These are phyloP conservation scores for Amphiduros pacificus DNA, from an alignment of 2,888 invertebrate genomes.

Conservation along the genomic window DNA sequence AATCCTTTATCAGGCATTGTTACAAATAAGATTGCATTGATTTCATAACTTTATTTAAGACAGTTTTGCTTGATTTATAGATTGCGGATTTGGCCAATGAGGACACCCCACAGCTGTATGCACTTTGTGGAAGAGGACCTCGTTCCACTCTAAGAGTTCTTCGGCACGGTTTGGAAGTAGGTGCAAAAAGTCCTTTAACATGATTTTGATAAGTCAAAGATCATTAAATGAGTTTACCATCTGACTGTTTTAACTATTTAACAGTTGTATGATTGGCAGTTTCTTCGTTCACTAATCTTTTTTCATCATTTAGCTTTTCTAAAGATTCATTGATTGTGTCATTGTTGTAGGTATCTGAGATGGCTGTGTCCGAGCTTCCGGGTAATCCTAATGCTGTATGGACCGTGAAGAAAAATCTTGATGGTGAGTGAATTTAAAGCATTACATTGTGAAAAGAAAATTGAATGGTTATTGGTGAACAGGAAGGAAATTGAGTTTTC, in stretches of 20 bases:
- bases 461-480: too few species aligned
- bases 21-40: too few species aligned
- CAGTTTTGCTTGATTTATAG: too few species aligned
- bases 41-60: too few species aligned
- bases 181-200: background rate
- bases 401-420: slow-evolving; percentile 94
- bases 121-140: slow-evolving; percentile 93
- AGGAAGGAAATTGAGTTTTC: too few species aligned
- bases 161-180: slow-evolving; percentile 87
- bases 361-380: slow-evolving; percentile 99
- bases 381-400: slow-evolving; percentile 99
- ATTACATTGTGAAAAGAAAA: background rate
- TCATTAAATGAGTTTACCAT: too few species aligned
- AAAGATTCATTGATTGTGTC: background rate
- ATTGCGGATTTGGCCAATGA: slow-evolving; percentile 78
- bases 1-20: too few species aligned
- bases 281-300: background rate
- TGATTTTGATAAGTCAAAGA: too few species aligned
- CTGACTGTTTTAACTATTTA: too few species aligned
- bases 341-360: slow-evolving; percentile 79
- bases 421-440: slow-evolving; percentile 73
- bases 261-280: background rate
- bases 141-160: slow-evolving; percentile 90
- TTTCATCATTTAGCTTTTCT: background rate
- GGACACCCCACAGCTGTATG: slow-evolving; percentile 97